Conservation (phyloP, 2,113 vertebrate genomes). For the Epinephelus cyanopodus region DNA sequence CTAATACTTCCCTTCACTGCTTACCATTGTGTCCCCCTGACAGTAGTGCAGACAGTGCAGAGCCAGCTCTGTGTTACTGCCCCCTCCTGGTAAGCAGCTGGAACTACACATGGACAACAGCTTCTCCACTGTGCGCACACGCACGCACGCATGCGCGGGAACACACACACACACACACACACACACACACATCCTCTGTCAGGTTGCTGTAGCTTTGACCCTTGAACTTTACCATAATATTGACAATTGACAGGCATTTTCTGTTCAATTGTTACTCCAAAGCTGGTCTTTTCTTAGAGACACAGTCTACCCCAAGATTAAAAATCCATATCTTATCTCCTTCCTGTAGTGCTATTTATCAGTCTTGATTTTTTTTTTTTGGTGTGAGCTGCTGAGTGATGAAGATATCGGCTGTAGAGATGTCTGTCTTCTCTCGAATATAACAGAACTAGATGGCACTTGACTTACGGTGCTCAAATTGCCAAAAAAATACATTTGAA, state of each 20-base stretch:
- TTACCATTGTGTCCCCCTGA: constrained; percentile 82
- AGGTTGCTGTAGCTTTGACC: no score
- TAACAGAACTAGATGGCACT: no score
- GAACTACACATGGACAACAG: constrained; percentile 85
- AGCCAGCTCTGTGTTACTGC: constrained; percentile 86
- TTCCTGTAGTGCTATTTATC: no score
- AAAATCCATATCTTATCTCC: no score
- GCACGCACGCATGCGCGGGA: constrained; percentile 4
- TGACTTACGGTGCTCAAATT: no score
- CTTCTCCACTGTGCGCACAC: constrained; percentile 76
- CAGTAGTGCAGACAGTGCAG: constrained; percentile 83
- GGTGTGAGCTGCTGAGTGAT: no score
- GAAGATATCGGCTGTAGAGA: no score
- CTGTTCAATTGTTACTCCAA: not conserved
- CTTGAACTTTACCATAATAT: not conserved
- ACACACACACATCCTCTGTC: not conserved
- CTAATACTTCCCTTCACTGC: not conserved
- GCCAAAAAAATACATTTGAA: no score
- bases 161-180: constrained; percentile 16
- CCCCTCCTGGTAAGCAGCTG: constrained; percentile 85
- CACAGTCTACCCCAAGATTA: no score
- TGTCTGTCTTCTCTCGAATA: no score
- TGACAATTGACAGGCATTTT: not conserved
- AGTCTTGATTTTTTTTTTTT: no score
- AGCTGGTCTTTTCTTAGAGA: not conserved